Base-by-base conservation (phyloP, 2,113 vertebrate species). In the Sturnus vulgaris region DNA sequence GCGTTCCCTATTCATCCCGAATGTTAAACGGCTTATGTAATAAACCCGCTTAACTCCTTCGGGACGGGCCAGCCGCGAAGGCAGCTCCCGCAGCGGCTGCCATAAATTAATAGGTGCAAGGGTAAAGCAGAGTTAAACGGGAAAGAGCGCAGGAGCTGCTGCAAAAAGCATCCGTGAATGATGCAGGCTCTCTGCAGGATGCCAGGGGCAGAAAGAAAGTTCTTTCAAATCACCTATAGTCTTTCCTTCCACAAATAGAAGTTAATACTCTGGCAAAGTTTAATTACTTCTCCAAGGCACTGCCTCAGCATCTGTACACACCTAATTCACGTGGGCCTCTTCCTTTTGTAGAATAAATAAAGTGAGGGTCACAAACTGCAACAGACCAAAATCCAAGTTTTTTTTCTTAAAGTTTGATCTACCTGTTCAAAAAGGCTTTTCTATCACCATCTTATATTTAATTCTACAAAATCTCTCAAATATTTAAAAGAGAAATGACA, bases 11-110 rank as follows among this genome's bases (percentile, higher is more conserved):
- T 95, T 71, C 94, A 90, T 70, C 86, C 55, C 5, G 31, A 92
- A 35, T 70, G 94, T 84, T 94, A 72, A 92, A 86, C 84, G 49
- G 92, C 91, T 95, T 90, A 37, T 90, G 94, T 84, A 96, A 97
- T 92, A 70, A 95, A 61, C 30, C 20, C 44, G 7, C 55, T 97
- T 97, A 97, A 97, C 97, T 88, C 95, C 76, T 95, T 82, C 27
- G 5, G 72, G 86, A 27, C 2, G 2, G 35, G 57, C 3, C 7
- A 73, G 77, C 25, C 3, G 2, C 39, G 21, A 35, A 35, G 12
- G 24, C 16, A 39, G 50, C 37, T 76, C 35, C 35, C 7, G 7
- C 30, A 2, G 2, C 40, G 1, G 28, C 86, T 40, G 50, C 0
- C 1, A 7, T 17, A n/a, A 39, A 30, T 70, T 7, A 40, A 16